A percentile compares a stretch with the other conserved stretches of the same genome.
phyloP scores from a whole-genome alignment of 2,797 vertebrate genomes.

The Cuniculus paca region DNA sequence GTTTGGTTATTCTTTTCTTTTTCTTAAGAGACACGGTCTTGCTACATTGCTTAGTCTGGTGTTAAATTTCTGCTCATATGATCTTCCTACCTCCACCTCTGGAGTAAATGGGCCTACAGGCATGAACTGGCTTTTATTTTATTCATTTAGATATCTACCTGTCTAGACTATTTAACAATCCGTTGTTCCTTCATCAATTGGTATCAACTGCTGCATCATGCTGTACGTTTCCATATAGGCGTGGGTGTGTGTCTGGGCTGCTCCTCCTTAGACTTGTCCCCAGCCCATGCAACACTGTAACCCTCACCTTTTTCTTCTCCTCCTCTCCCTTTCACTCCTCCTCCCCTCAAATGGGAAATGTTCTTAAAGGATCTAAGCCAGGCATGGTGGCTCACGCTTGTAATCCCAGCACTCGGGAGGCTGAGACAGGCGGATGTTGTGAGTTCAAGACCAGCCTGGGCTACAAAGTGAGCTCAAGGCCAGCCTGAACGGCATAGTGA shows the following conservation, averaged over 20 bases:
- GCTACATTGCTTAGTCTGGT: background rate
- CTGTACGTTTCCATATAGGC: background rate
- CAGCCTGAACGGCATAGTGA: too few relatives aligned
- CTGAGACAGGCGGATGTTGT: too few relatives aligned
- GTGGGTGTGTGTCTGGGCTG: background rate
- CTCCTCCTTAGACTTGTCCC: background rate
- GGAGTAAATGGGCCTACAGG: background rate
- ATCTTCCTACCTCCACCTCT: background rate
- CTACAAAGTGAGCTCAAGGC: too few relatives aligned
- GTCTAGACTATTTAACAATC: background rate
- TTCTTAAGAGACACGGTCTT: background rate
- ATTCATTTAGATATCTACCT: background rate
- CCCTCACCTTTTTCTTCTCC: background rate
- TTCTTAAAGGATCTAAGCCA: too few relatives aligned
- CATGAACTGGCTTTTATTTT: background rate
- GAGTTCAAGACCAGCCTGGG: too few relatives aligned
- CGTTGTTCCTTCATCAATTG: background rate
- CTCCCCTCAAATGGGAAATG: background rate
- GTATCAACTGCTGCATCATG: background rate
- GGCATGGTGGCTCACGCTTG: too few relatives aligned
- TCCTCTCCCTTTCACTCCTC: background rate
- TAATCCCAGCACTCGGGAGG: too few relatives aligned
- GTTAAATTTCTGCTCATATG: background rate
- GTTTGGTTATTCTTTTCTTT: background rate
- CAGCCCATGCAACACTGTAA: background rate